A percentile compares a stretch with the other conserved stretches of the same genome.
Evolutionary conservation across 2,797 vertebrate genomes (phyloP).

Genomic region (Macropodus opercularis): DNA sequence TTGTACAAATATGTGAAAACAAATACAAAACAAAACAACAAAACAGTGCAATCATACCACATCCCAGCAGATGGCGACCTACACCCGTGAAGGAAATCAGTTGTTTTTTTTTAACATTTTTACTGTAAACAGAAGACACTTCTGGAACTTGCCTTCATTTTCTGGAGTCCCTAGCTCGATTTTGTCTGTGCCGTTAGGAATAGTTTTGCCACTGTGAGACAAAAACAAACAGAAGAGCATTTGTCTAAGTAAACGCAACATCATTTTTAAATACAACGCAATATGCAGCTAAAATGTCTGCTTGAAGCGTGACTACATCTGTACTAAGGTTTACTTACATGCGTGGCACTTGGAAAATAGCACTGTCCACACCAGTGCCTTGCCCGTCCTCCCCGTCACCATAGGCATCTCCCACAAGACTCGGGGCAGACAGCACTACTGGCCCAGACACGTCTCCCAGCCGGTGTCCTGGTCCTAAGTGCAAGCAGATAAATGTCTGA

Average conservation of each 20-base stretch:
- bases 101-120: neutral
- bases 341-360: constrained; percentile 93
- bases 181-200: constrained; percentile 87
- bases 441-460: constrained; percentile 88
- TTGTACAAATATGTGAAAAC: no score
- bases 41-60: constrained; percentile 10
- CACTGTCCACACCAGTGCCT: constrained; percentile 89
- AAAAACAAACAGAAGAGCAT: neutral
- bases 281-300: no score
- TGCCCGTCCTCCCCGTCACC: constrained; percentile 89
- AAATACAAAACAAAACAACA: neutral
- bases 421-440: constrained; percentile 89
- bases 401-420: constrained; percentile 85
- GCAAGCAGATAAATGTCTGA: constrained; percentile 17
- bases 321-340: constrained; percentile 88
- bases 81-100: constrained; percentile 5
- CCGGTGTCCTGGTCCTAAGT: constrained; percentile 88
- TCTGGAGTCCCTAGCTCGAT: constrained; percentile 85
- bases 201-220: constrained; percentile 86
- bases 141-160: constrained; percentile 84
- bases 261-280: neutral
- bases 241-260: neutral
- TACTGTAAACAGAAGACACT: constrained; percentile 8
- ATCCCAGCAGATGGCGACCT: constrained; percentile 63
- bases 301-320: no score